These are phyloP conservation scores for Hyperoplus lanceolatus DNA, from an alignment of 2,797 vertebrate genomes.

Conservation along the genomic window DNA sequence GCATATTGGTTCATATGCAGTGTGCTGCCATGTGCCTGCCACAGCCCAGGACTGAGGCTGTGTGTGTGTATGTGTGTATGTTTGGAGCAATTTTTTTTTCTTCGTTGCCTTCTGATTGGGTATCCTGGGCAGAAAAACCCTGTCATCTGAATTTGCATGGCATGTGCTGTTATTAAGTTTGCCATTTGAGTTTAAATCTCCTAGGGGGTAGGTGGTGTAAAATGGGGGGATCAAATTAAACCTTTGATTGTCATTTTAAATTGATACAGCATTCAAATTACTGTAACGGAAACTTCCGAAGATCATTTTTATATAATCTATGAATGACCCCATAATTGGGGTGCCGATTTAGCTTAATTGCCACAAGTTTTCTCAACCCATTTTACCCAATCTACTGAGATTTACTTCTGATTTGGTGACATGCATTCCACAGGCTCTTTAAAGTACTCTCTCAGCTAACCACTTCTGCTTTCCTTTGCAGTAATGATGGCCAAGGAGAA, in stretches of 20 bases:
- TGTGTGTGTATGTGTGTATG: conserved; percentile 58
- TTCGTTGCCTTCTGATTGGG: conserved; percentile 75
- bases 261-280: neutral
- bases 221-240: conserved; percentile 65
- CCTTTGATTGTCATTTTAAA: conserved; percentile 22
- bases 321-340: conserved; percentile 30
- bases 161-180: conserved; percentile 82
- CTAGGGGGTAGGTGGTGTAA: conserved; percentile 80
- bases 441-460: conserved; percentile 35
- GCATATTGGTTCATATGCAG: conserved; percentile 71
- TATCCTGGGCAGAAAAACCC: conserved; percentile 79
- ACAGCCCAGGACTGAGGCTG: conserved; percentile 59
- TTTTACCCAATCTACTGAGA: conserved; percentile 86
- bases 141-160: conserved; percentile 84
- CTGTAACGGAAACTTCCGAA: neutral
- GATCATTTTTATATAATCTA: conserved; percentile 7
- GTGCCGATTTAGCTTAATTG: conserved; percentile 48
- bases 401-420: conserved; percentile 36
- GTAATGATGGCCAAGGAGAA: conserved; percentile 99
- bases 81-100: conserved; percentile 40
- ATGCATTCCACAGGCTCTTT: neutral
- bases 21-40: conserved; percentile 66
- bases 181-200: conserved; percentile 66
- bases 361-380: conserved; percentile 79
- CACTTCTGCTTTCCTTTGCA: conserved; percentile 68